Conservation (phyloP, 2,888 invertebrate species). For the Chironomus riparius region DNA sequence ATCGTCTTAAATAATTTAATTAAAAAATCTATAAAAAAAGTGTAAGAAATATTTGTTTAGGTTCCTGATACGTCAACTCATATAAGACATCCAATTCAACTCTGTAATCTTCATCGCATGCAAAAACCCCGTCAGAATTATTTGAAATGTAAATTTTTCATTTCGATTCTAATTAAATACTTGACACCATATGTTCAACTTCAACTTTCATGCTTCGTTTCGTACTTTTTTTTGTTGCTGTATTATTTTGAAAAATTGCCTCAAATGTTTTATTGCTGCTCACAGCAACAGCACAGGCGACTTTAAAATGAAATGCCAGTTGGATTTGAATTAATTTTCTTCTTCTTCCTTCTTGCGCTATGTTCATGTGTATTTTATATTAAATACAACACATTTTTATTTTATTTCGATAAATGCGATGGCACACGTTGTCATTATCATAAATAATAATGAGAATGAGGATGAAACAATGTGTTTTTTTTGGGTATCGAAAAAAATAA, state of each 20-base stretch:
- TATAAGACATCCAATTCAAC: too few species aligned
- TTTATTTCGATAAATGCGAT: background rate
- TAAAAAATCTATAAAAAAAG: too few species aligned
- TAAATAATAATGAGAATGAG: too few species aligned
- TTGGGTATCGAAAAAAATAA: too few species aligned
- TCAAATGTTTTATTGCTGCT: background rate
- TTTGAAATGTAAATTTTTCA: background rate
- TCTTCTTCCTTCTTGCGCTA: background rate
- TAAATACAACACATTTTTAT: background rate
- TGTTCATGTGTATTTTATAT: background rate
- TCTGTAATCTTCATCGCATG: too few species aligned
- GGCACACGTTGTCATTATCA: background rate
- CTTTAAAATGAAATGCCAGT: background rate
- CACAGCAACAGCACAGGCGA: background rate
- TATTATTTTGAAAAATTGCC: background rate
- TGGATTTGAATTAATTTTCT: background rate
- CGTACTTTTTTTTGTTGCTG: background rate
- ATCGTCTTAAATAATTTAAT: too few species aligned
- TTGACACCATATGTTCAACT: conserved; percentile 16
- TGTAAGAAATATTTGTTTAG: too few species aligned
- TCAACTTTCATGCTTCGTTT: background rate
- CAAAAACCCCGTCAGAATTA: too few species aligned
- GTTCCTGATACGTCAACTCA: too few species aligned
- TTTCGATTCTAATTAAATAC: background rate
- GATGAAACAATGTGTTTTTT: too few species aligned